phyloP scores from a whole-genome alignment of 2,888 invertebrate species.

The Bombylius discolor region DNA sequence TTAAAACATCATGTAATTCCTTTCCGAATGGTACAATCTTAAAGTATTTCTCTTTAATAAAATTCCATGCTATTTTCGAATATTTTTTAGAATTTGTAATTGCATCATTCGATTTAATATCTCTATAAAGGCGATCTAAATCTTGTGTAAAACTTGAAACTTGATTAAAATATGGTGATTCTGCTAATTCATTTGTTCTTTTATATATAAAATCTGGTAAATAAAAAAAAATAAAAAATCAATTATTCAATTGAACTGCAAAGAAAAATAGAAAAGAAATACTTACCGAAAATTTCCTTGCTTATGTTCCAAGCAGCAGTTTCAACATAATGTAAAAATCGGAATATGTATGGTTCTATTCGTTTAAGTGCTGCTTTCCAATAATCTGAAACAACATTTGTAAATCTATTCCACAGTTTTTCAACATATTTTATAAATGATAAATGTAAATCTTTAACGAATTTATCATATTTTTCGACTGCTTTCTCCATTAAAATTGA shows the following conservation, averaged over 20 bases:
- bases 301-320: constrained; percentile 59
- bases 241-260: background rate
- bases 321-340: constrained; percentile 62
- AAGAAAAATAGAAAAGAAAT: too few species aligned
- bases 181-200: constrained; percentile 62
- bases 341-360: constrained; percentile 66
- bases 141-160: constrained; percentile 70
- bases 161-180: constrained; percentile 68
- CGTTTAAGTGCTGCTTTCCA: constrained; percentile 61
- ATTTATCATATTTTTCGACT: constrained; percentile 64
- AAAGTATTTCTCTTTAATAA: constrained; percentile 53
- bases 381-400: constrained; percentile 48
- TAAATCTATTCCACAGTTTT: constrained; percentile 57
- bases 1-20: constrained; percentile 48
- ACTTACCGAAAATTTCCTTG: constrained; percentile 50
- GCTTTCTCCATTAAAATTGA: constrained; percentile 53
- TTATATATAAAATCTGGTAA: constrained; percentile 64
- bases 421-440: constrained; percentile 57
- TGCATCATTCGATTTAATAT: constrained; percentile 62
- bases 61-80: constrained; percentile 49
- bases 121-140: constrained; percentile 64
- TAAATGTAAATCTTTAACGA: constrained; percentile 61
- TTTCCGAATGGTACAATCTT: constrained; percentile 54
- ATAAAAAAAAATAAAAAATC: constrained; percentile 7
- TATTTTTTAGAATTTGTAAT: constrained; percentile 70